Evolutionary conservation across 2,113 vertebrate genomes (phyloP).

Genomic region (Pyxicephalus adspersus): DNA sequence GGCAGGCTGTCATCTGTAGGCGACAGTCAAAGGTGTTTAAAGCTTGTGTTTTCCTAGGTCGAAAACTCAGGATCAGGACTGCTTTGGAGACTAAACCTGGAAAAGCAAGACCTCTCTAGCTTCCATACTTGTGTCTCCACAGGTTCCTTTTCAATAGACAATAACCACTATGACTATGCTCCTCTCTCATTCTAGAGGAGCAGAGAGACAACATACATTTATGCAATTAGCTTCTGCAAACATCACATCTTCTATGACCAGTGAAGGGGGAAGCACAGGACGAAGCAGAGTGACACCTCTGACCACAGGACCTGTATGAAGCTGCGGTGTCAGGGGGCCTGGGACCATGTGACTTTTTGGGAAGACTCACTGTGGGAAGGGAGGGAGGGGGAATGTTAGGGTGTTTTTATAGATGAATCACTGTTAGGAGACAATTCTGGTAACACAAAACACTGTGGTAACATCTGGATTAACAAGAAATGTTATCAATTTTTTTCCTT

Average conservation of each 20-base stretch:
- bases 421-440: not conserved
- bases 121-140: no score
- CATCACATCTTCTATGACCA: not conserved
- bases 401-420: not conserved
- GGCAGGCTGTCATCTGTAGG: no score
- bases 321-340: not conserved
- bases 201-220: not conserved
- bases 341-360: conserved; percentile 19
- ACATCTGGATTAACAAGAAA: no score
- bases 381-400: not conserved
- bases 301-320: not conserved
- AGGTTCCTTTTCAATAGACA: no score
- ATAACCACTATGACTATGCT: no score
- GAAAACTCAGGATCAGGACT: no score
- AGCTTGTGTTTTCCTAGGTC: no score
- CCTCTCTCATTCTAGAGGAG: no score
- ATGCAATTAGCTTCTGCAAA: not conserved
- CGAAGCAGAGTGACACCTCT: not conserved
- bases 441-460: not conserved
- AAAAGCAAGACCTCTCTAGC: no score
- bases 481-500: no score
- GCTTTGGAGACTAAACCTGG: no score
- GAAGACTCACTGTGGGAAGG: not conserved
- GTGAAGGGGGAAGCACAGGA: not conserved
- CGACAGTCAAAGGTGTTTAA: no score